Conservation (phyloP, 2,797 vertebrate genomes). For the Oryzias dopingdopingensis region DNA sequence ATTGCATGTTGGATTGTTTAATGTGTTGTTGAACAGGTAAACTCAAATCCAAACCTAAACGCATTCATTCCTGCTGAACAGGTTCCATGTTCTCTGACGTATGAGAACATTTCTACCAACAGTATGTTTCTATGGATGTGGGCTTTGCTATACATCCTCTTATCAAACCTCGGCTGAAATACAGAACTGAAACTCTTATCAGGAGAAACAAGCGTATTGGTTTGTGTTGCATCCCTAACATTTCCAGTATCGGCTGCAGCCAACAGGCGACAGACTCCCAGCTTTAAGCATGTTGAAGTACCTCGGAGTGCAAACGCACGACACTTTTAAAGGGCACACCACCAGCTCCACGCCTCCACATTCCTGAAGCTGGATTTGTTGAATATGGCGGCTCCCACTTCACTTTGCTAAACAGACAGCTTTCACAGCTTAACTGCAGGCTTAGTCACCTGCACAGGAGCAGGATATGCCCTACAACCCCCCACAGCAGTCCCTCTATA, state of each 20-base stretch:
- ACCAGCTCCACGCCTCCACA: conserved; percentile 56
- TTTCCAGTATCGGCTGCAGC: conserved; percentile 3
- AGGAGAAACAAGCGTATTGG: conserved; percentile 8
- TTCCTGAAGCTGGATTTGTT: conserved; percentile 59
- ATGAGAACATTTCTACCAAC: conserved; percentile 30
- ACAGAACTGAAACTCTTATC: conserved; percentile 18
- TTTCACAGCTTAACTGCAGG: conserved; percentile 61
- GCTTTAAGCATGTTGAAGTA: background rate
- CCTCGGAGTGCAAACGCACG: conserved; percentile 6
- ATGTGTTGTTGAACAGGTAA: conserved; percentile 61
- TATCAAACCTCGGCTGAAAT: conserved; percentile 5
- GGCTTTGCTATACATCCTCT: background rate
- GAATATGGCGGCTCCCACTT: conserved; percentile 50
- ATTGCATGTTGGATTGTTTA: conserved; percentile 20
- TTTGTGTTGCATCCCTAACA: background rate
- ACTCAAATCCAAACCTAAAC: conserved; percentile 28
- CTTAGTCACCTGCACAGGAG: conserved; percentile 62
- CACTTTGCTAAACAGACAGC: conserved; percentile 53
- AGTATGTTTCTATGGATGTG: background rate
- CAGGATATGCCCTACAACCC: conserved; percentile 53
- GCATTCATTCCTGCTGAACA: conserved; percentile 53
- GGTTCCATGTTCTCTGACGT: conserved; percentile 54
- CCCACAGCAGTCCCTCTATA: conserved; percentile 38
- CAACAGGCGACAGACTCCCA: background rate
- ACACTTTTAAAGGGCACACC: conserved; percentile 38